Evolutionary conservation across 2,888 invertebrate genomes (phyloP).

Genomic region (Omphaloscelis lunosa): DNA sequence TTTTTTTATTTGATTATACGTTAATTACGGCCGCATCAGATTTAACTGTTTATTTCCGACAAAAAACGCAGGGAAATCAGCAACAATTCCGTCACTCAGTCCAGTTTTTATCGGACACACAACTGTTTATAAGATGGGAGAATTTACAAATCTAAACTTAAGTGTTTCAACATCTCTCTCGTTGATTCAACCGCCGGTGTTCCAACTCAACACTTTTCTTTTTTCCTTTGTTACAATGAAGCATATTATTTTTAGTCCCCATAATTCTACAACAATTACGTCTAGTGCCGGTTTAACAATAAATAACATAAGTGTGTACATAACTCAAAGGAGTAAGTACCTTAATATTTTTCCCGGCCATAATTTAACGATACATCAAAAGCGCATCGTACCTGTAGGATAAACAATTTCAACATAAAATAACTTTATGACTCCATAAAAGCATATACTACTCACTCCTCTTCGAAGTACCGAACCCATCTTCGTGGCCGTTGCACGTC

Average conservation of each 20-base stretch:
- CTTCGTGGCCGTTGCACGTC: constrained; percentile 85
- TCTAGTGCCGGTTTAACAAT: constrained; percentile 13
- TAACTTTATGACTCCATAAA: constrained; percentile 70
- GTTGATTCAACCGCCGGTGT: neutral
- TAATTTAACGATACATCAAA: constrained; percentile 63
- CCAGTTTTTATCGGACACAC: neutral
- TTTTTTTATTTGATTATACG: neutral
- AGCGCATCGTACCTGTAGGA: constrained; percentile 54
- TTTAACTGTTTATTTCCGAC: neutral
- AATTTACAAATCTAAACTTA: neutral
- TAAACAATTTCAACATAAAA: constrained; percentile 71
- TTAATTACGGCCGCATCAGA: neutral
- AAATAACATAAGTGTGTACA: constrained; percentile 39
- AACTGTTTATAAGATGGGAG: neutral
- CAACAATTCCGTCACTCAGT: neutral
- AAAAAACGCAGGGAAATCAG: neutral
- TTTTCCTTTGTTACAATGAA: constrained; percentile 5
- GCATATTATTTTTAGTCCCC: no score
- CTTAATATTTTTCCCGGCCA: constrained; percentile 28
- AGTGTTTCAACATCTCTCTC: neutral
- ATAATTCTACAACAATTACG: no score
- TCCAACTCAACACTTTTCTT: neutral
- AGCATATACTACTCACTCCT: constrained; percentile 82
- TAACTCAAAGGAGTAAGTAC: constrained; percentile 42
- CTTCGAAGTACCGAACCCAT: constrained; percentile 85